Conservation (phyloP, 2,888 invertebrate genomes). For the Yponomeuta malinellus region DNA sequence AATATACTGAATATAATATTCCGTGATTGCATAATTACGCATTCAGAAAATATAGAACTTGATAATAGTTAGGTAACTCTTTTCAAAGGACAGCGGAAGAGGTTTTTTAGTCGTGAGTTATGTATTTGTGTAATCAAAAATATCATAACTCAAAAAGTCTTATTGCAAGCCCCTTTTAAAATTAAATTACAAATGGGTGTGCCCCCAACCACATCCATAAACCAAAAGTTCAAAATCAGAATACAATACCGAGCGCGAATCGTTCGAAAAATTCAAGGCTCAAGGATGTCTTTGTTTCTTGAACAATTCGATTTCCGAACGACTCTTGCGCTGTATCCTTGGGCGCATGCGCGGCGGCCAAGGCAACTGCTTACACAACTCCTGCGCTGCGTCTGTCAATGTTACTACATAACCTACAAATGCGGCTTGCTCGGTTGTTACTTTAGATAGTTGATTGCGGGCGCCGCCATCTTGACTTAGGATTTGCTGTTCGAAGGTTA, state of each 20-base stretch:
- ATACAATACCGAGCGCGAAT: constrained; percentile 7
- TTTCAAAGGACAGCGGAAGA: no score
- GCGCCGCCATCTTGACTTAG: constrained; percentile 29
- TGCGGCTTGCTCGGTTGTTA: constrained; percentile 23
- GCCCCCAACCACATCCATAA: background rate
- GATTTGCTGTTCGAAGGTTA: constrained; percentile 13
- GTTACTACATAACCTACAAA: constrained; percentile 61
- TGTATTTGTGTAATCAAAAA: no score
- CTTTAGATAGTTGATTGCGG: constrained; percentile 14
- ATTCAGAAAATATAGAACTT: no score
- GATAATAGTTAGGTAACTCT: no score
- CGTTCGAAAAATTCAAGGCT: constrained; percentile 3
- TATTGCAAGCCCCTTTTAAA: background rate
- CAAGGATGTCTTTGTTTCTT: constrained; percentile 5
- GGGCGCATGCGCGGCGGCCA: constrained; percentile 43
- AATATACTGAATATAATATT: no score
- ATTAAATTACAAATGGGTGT: background rate
- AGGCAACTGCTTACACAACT: constrained; percentile 53
- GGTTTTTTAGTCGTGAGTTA: no score
- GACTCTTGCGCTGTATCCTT: constrained; percentile 42
- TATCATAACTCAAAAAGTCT: background rate
- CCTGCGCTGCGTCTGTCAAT: constrained; percentile 53
- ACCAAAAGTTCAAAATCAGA: constrained; percentile 10
- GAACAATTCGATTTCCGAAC: constrained; percentile 9
- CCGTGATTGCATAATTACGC: no score